phyloP scores from a whole-genome alignment of 2,113 vertebrate species.

The Pituophis catenifer region DNA sequence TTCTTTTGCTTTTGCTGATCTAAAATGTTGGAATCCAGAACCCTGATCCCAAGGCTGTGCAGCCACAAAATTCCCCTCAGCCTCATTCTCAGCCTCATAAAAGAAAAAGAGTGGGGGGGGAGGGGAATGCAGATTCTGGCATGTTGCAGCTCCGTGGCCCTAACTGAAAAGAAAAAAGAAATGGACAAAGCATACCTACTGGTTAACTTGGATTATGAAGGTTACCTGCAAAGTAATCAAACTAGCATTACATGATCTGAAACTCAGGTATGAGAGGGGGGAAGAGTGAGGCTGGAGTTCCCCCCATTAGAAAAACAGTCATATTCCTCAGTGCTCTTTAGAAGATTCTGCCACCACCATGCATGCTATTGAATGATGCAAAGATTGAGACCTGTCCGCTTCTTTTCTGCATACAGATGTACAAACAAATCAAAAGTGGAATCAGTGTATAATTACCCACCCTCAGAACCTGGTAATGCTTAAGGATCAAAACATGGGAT shows the following conservation, averaged over 20 bases:
- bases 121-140: not conserved
- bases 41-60: not conserved
- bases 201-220: not conserved
- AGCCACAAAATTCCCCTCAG: not conserved
- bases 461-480: not conserved
- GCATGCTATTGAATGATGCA: not conserved
- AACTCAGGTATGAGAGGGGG: not conserved
- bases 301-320: not conserved
- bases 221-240: not conserved
- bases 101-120: not conserved
- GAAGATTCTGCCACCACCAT: not conserved
- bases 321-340: not conserved
- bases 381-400: too few relatives aligned
- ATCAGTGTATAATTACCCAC: not conserved
- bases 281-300: not conserved
- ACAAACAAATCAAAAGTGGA: not conserved
- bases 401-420: not conserved
- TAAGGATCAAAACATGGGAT: not conserved
- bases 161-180: not conserved
- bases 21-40: not conserved
- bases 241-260: not conserved
- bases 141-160: not conserved
- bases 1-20: not conserved
- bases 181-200: not conserved
- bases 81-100: too few relatives aligned